phyloP scores from a whole-genome alignment of 2,888 invertebrate genomes.

The Cistogaster globosa region DNA sequence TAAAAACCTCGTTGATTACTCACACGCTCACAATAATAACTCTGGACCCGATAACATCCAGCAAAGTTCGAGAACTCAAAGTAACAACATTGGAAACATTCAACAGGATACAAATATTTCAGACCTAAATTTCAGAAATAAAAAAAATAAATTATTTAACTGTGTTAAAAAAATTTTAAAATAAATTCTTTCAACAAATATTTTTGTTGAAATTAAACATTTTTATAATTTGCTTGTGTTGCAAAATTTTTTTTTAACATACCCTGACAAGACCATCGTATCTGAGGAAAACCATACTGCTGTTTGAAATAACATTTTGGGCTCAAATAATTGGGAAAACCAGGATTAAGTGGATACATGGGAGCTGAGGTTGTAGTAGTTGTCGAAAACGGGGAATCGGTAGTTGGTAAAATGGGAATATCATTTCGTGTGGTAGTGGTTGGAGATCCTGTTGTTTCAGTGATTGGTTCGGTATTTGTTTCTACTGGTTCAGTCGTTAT shows the following conservation, averaged over 20 bases:
- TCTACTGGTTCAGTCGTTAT: conserved; percentile 38
- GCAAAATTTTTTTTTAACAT: conserved; percentile 46
- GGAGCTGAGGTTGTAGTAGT: conserved; percentile 26
- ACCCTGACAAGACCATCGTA: conserved; percentile 73
- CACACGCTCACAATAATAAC: conserved; percentile 6
- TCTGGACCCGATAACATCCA: conserved; percentile 74
- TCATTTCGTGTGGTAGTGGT: conserved; percentile 20
- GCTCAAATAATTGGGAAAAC: conserved; percentile 45
- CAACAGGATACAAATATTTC: conserved; percentile 62
- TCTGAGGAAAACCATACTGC: conserved; percentile 69
- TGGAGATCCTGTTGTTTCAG: not conserved
- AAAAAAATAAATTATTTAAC: not conserved
- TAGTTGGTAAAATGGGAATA: conserved; percentile 28
- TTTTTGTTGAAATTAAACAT: not conserved
- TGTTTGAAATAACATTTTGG: conserved; percentile 75
- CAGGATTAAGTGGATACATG: conserved; percentile 60
- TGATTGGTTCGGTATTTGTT: conserved; percentile 12
- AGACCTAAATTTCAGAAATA: conserved; percentile 66
- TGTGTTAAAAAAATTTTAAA: no score
- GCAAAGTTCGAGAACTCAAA: conserved; percentile 72
- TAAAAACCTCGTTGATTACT: conserved; percentile 17
- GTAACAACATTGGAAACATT: conserved; percentile 77
- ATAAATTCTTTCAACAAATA: no score
- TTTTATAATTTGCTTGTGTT: no score
- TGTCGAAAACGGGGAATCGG: conserved; percentile 45